Percentiles rank a stretch among this genome's conserved stretches.
phyloP scores from a whole-genome alignment of 2,113 vertebrate species.

The Toxotes jaculatrix region DNA sequence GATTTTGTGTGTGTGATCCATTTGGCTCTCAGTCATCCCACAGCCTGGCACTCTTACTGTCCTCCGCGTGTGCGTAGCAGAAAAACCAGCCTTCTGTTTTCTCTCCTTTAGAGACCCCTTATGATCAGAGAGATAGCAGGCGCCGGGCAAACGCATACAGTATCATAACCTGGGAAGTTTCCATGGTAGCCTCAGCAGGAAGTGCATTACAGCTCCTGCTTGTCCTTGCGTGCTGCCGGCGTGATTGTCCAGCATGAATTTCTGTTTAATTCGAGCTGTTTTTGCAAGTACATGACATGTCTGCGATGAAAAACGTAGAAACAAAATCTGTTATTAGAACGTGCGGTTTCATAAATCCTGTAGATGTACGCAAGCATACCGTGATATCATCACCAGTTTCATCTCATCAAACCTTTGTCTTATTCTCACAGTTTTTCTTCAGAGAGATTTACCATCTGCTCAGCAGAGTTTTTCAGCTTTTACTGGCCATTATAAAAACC shows the following conservation, averaged over 20 bases:
- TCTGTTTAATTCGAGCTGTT: neutral
- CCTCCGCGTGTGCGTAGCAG: conserved; percentile 19
- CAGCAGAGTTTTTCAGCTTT: neutral
- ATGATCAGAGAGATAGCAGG: conserved; percentile 63
- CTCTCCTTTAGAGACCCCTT: conserved; percentile 54
- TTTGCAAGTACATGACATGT: too few species aligned
- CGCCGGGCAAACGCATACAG: neutral
- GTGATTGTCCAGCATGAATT: conserved; percentile 6
- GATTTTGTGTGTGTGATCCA: conserved; percentile 65
- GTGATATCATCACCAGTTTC: neutral
- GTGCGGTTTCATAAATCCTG: neutral
- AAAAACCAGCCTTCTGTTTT: conserved; percentile 65
- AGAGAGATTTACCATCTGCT: neutral
- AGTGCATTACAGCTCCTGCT: conserved; percentile 53
- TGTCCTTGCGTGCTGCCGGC: conserved; percentile 37
- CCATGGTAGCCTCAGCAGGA: conserved; percentile 66
- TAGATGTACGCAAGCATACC: neutral
- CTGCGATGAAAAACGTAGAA: neutral
- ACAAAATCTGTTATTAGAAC: neutral
- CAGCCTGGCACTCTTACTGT: conserved; percentile 62
- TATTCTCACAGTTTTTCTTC: neutral
- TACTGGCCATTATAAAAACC: neutral
- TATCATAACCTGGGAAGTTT: conserved; percentile 52
- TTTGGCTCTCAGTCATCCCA: conserved; percentile 59
- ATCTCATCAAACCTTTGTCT: neutral